Evolutionary conservation across 2,113 vertebrate species (phyloP).

Genomic region (Neomonachus schauinslandi): DNA sequence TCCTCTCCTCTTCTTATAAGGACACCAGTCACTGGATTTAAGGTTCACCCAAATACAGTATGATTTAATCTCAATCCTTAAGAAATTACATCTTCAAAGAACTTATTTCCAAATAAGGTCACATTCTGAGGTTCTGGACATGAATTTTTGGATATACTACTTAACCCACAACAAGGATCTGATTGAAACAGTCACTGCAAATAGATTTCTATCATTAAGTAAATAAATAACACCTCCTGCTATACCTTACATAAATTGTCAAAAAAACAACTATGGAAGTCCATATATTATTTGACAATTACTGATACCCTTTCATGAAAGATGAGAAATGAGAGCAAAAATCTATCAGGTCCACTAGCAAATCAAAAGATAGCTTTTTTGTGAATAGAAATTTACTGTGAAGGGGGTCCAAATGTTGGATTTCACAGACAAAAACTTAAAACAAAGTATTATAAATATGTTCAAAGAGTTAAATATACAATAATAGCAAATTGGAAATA

Average conservation of each 20-base stretch:
- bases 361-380: background rate
- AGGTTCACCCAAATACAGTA: background rate
- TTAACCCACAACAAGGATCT: background rate
- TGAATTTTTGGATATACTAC: background rate
- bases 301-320: background rate
- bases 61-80: background rate
- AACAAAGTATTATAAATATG: background rate
- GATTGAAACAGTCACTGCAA: background rate
- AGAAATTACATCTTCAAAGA: background rate
- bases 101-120: background rate
- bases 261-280: background rate
- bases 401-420: background rate
- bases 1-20: background rate
- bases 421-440: background rate
- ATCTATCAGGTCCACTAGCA: background rate
- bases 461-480: conserved; percentile 1
- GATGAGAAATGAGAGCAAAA: background rate
- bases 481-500: background rate
- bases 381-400: background rate
- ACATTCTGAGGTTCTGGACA: background rate
- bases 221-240: background rate
- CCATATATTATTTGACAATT: background rate
- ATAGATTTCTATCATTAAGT: background rate
- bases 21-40: background rate
- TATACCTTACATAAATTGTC: background rate